These are phyloP conservation scores for Perognathus longimembris DNA, from an alignment of 2,113 vertebrate species.

Conservation along the genomic window DNA sequence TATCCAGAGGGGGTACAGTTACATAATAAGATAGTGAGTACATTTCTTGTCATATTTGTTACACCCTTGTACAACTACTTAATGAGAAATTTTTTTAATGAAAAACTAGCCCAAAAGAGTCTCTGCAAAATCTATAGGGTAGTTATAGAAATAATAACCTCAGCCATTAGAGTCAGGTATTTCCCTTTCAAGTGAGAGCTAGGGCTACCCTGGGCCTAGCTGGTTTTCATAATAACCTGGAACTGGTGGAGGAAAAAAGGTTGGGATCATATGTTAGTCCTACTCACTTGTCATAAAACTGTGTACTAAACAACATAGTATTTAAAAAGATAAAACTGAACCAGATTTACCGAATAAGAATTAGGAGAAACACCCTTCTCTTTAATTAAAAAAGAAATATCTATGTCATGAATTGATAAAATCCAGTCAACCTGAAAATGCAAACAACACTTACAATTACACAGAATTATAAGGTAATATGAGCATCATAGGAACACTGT, in stretches of 20 bases:
- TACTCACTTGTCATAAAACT: constrained; percentile 46
- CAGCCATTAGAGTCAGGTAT: not conserved
- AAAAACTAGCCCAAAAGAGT: too few relatives aligned
- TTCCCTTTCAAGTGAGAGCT: not conserved
- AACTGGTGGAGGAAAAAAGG: not conserved
- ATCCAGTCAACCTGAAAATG: constrained; percentile 70
- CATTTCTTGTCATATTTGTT: too few relatives aligned
- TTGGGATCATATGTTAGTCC: not conserved
- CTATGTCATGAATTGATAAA: constrained; percentile 50
- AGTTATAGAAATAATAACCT: not conserved
- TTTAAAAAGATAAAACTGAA: constrained; percentile 51
- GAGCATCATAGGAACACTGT: not conserved
- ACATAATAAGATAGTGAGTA: too few relatives aligned
- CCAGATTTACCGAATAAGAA: constrained; percentile 29
- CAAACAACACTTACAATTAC: constrained; percentile 60
- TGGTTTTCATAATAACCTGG: not conserved
- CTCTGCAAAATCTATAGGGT: not conserved
- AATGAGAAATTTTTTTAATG: too few relatives aligned
- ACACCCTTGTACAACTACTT: too few relatives aligned
- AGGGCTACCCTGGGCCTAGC: not conserved
- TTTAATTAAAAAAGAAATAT: constrained; percentile 66
- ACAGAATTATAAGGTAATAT: constrained; percentile 54
- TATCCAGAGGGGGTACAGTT: too few relatives aligned
- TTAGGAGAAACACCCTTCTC: constrained; percentile 42
- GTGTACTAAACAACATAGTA: constrained; percentile 30